These are phyloP conservation scores for Brevimyrus niger DNA, from an alignment of 2,113 vertebrate species.

Conservation along the genomic window DNA sequence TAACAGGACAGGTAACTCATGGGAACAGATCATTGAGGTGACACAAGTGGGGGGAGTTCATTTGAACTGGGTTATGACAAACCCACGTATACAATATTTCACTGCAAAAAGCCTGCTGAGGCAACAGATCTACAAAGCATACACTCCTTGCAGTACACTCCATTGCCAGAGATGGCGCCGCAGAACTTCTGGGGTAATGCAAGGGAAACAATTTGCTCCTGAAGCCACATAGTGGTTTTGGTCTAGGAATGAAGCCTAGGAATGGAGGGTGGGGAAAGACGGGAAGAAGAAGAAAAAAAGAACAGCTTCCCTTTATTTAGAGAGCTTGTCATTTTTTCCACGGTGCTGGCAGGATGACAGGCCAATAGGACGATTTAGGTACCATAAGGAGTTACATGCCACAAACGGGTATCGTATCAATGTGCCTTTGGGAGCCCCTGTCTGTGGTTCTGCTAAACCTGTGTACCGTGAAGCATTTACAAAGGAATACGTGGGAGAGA, in stretches of 20 bases:
- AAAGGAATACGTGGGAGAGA: neutral
- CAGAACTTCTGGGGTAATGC: slow-evolving; percentile 14
- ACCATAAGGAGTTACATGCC: slow-evolving; percentile 50
- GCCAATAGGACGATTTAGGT: slow-evolving; percentile 41
- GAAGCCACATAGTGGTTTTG: slow-evolving; percentile 48
- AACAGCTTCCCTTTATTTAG: slow-evolving; percentile 53
- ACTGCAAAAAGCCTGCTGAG: neutral
- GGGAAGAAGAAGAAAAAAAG: slow-evolving; percentile 30
- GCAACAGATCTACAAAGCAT: neutral
- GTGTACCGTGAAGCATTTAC: neutral
- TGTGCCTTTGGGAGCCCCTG: slow-evolving; percentile 28
- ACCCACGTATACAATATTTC: neutral
- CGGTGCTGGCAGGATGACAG: slow-evolving; percentile 31
- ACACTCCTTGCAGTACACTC: neutral
- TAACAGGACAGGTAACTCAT: neutral
- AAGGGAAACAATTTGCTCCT: slow-evolving; percentile 56
- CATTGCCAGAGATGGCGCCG: neutral
- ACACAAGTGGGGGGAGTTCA: neutral
- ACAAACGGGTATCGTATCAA: slow-evolving; percentile 48
- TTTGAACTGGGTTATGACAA: neutral
- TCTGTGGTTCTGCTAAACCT: neutral
- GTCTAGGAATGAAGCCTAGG: slow-evolving; percentile 38
- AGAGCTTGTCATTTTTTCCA: slow-evolving; percentile 45
- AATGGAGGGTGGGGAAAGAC: slow-evolving; percentile 25
- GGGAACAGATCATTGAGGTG: neutral